Conservation (phyloP, 2,888 invertebrate genomes). For the Cyaniris semiargus region DNA sequence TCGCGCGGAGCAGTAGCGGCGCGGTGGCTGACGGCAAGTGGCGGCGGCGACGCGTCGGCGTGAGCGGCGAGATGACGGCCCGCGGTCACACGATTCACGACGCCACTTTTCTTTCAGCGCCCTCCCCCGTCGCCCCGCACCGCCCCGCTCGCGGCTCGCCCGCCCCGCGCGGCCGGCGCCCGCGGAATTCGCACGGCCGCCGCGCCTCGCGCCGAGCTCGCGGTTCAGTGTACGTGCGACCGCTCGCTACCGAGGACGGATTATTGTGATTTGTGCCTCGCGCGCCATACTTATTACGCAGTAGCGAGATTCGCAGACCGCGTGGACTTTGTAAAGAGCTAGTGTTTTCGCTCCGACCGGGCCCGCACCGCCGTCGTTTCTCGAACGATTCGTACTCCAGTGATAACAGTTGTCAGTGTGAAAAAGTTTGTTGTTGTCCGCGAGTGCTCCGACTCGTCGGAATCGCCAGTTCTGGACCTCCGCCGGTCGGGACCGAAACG, state of each 20-base stretch:
- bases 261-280: constrained; percentile 58
- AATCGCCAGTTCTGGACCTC: constrained; percentile 48
- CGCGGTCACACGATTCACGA: constrained; percentile 66
- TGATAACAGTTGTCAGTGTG: constrained; percentile 72
- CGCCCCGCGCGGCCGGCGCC: constrained; percentile 64
- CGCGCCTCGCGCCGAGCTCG: constrained; percentile 66
- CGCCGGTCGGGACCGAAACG: constrained; percentile 59
- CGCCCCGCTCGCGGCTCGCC: constrained; percentile 48
- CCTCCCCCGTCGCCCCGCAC: constrained; percentile 51
- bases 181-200: constrained; percentile 59
- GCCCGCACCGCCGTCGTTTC: constrained; percentile 34
- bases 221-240: constrained; percentile 77
- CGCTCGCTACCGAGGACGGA: constrained; percentile 68
- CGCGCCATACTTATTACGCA: constrained; percentile 74
- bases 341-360: constrained; percentile 34
- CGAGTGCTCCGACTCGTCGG: not conserved
- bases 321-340: constrained; percentile 60
- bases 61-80: constrained; percentile 52
- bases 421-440: constrained; percentile 58
- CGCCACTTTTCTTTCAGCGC: constrained; percentile 67
- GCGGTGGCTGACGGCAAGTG: constrained; percentile 39
- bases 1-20: constrained; percentile 33
- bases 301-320: constrained; percentile 69
- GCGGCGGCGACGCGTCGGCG: constrained; percentile 45
- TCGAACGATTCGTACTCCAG: constrained; percentile 45